These are phyloP conservation scores for Lycocorax pyrrhopterus DNA, from an alignment of 2,113 vertebrate species.

Conservation along the genomic window DNA sequence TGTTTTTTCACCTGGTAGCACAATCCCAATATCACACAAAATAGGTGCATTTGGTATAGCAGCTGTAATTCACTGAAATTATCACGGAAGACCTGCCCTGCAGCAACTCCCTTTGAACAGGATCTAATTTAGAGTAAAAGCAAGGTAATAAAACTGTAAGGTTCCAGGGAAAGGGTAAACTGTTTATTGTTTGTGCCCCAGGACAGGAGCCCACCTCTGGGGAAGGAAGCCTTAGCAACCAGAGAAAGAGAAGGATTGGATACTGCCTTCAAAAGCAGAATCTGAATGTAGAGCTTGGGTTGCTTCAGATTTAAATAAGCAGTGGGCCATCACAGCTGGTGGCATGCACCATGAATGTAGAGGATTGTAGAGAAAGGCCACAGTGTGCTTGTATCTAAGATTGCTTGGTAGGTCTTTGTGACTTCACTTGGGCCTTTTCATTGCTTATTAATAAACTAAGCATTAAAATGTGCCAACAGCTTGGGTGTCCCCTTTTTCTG, in stretches of 20 bases:
- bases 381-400: not conserved
- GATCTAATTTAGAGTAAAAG: not conserved
- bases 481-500: not conserved
- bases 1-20: not conserved
- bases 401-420: not conserved
- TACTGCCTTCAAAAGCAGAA: not conserved
- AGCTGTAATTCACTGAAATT: not conserved
- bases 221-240: not conserved
- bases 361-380: not conserved
- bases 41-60: not conserved
- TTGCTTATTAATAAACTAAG: not conserved
- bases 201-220: not conserved
- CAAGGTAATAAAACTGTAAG: not conserved
- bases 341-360: accelerated
- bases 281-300: not conserved
- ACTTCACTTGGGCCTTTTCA: not conserved
- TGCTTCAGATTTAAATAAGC: not conserved
- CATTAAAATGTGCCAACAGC: not conserved
- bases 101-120: not conserved
- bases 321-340: not conserved
- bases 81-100: not conserved
- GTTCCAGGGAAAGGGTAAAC: not conserved
- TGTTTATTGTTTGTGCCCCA: not conserved
- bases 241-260: not conserved
- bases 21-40: not conserved